Percentiles rank a stretch among this genome's conserved stretches.
These are phyloP conservation scores for Cassiopea xamachana DNA, from an alignment of 30 jellyfish, hydroid and myxozoan genomes.

Conservation along the genomic window DNA sequence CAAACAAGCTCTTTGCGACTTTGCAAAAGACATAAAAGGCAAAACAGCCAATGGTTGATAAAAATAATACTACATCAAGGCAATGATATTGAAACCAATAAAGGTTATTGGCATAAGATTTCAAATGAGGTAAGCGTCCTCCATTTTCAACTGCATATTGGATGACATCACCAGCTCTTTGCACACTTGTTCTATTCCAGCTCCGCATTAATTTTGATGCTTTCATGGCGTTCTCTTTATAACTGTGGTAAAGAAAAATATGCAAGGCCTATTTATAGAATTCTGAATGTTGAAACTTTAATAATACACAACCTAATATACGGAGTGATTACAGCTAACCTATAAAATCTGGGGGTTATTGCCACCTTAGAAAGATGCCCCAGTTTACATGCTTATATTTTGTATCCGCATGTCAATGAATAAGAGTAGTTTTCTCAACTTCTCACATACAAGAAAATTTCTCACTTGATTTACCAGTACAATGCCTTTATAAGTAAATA, in stretches of 20 bases:
- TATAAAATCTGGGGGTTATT: no score
- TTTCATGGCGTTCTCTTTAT: slow-evolving; percentile 21
- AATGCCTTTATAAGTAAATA: no score
- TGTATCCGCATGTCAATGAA: no score
- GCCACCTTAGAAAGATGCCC: no score
- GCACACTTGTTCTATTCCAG: slow-evolving; percentile 24
- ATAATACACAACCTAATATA: no score
- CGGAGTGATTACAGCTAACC: no score
- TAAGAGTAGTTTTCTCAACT: no score
- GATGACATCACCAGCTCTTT: slow-evolving; percentile 41
- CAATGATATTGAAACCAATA: slow-evolving; percentile 63
- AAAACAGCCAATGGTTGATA: neutral
- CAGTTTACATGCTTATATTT: no score
- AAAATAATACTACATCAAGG: slow-evolving; percentile 26
- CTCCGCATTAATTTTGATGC: slow-evolving; percentile 22
- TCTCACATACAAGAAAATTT: no score
- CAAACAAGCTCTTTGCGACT: neutral
- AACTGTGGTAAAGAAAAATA: neutral
- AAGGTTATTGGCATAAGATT: slow-evolving; percentile 34
- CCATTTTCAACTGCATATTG: slow-evolving; percentile 57
- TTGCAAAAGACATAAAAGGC: neutral
- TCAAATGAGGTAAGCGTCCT: slow-evolving; percentile 66
- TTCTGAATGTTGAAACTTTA: neutral
- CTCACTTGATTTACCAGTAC: no score
- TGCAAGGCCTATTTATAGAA: neutral